Conservation (phyloP, 2,888 invertebrate genomes). For the Pheosia tremula region DNA sequence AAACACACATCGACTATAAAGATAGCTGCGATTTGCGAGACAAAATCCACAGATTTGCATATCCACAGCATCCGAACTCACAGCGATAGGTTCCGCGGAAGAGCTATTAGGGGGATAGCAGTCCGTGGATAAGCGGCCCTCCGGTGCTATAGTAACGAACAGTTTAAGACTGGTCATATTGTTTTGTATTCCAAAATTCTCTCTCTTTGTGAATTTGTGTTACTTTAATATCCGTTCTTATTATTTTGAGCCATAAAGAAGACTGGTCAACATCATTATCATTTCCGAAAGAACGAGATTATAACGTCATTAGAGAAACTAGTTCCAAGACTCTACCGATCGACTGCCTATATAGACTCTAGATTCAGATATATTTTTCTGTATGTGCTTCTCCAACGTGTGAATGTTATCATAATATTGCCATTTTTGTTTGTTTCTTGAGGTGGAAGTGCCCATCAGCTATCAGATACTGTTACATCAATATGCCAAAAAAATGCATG, state of each 20-base stretch:
- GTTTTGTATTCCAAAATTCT: slow-evolving; percentile 6
- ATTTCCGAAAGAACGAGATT: not conserved
- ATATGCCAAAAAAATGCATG: not conserved
- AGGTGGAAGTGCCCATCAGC: too few relatives aligned
- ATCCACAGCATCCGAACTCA: slow-evolving; percentile 30
- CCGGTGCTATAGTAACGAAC: slow-evolving; percentile 43
- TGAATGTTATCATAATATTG: too few relatives aligned
- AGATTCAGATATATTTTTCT: too few relatives aligned
- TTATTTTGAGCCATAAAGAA: not conserved
- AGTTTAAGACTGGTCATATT: slow-evolving; percentile 33
- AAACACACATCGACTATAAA: slow-evolving; percentile 21
- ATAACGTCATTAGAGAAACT: not conserved
- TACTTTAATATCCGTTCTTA: not conserved
- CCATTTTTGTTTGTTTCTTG: too few relatives aligned
- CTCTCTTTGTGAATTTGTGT: not conserved
- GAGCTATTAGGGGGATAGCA: slow-evolving; percentile 65
- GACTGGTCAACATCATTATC: too few relatives aligned
- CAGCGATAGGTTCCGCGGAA: slow-evolving; percentile 56
- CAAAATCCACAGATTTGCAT: slow-evolving; percentile 38
- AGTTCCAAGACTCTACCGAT: not conserved
- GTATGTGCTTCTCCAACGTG: too few relatives aligned
- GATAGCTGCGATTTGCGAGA: slow-evolving; percentile 14
- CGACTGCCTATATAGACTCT: not conserved
- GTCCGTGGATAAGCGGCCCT: slow-evolving; percentile 46
- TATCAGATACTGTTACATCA: too few relatives aligned